Base-by-base conservation (phyloP, 1,140 invertebrate genomes). In the Cydia pomonella region DNA sequence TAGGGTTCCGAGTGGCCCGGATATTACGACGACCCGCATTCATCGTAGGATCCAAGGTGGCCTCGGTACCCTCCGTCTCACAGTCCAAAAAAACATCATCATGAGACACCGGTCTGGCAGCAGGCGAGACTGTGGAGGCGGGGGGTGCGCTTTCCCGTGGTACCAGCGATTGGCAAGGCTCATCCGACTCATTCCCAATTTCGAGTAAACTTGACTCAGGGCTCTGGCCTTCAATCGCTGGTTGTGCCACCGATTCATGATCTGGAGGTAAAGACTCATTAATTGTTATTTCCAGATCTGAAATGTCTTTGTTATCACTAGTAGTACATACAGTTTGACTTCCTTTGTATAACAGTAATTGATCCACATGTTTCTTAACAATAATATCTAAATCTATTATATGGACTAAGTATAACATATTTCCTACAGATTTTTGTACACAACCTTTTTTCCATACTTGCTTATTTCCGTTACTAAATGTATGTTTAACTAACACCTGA, bases 321-420 rank as follows among this genome's bases (percentile, higher is more conserved):
- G 9, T 47, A 12, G 9, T 47, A 47, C 16, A 47, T 5, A 47
- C 9, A 12, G 9, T 5, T 47, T 10, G 10, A n/a, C 16, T 47
- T 12, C 41, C 71, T 23, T 72, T 72, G 18, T 72, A 72, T 21
- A 16, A 10, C n/a, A 72, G 13, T 50, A 72, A 72, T 72, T 72
- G 71, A 21, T 72, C 71, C 21, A 50, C 44, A 27, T 72, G 41
- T 47, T 72, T 72, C 23, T 47, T 72, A n/a, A n/a, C n/a, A n/a
- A n/a, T n/a, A n/a, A n/a, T n/a, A 18, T 47, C 23, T 72, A 72
- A 47, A 47, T 72, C 71, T 44, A 38, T n/a, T 72, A 72, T n/a
- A n/a, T n/a, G n/a, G n/a, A n/a, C n/a, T n/a, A n/a, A n/a, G n/a
- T n/a, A n/a, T 29, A 21, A 23, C 41, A 33, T 44, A 72, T 44